A percentile compares a stretch with the other conserved stretches of the same genome.
Evolutionary conservation across 2,113 vertebrate species (phyloP).

Genomic region (Numenius arquata): DNA sequence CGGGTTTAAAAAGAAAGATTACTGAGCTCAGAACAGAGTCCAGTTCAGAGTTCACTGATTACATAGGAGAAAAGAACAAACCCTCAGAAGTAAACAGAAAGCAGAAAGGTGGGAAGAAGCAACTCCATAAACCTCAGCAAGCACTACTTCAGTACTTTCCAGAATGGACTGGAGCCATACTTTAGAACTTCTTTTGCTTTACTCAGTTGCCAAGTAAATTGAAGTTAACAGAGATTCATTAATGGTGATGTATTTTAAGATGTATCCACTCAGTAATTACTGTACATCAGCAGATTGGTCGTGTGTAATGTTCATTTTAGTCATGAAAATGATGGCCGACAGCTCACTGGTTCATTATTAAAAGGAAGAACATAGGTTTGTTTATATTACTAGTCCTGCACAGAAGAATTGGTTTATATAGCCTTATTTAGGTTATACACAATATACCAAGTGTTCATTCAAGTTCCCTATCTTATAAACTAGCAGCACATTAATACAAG

Average conservation of each 20-base stretch:
- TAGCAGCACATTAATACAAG: slow-evolving; percentile 3
- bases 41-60: neutral
- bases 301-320: neutral
- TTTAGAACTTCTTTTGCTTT: neutral
- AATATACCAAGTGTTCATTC: neutral
- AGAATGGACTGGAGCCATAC: neutral
- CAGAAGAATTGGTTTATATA: neutral
- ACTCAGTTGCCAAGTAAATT: neutral
- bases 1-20: neutral
- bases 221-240: neutral
- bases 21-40: neutral
- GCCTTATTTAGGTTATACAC: neutral
- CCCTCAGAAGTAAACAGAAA: neutral
- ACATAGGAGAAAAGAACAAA: rapidly evolving
- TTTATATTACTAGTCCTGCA: neutral
- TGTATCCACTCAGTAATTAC: neutral
- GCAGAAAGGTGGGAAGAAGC: neutral
- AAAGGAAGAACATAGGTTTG: neutral
- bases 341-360: neutral
- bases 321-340: neutral
- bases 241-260: neutral
- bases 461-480: neutral
- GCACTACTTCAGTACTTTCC: neutral
- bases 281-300: neutral
- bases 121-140: rapidly evolving